Conservation (phyloP, 1,140 invertebrate genomes). For the Drosophila littoralis region DNA sequence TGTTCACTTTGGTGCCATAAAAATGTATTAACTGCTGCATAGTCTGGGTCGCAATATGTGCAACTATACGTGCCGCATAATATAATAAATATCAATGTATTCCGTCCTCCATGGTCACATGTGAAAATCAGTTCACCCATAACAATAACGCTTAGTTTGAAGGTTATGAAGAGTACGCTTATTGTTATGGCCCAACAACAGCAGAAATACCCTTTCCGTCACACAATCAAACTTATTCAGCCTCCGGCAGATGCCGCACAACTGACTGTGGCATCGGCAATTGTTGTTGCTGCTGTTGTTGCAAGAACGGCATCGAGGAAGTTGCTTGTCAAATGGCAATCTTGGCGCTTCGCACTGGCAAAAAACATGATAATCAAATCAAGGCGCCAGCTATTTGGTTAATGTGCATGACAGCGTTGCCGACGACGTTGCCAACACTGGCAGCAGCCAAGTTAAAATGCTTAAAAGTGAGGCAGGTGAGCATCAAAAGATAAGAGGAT, state of each 20-base stretch:
- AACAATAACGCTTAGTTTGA: constrained; percentile 1
- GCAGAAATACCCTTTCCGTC: constrained; percentile 20
- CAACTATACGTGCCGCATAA: not conserved
- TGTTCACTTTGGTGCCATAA: not conserved
- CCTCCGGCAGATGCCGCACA: constrained; percentile 13
- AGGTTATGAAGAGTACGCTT: constrained; percentile 6
- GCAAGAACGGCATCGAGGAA: constrained; percentile 50
- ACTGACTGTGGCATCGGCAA: constrained; percentile 23
- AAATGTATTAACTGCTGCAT: not conserved
- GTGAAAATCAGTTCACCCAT: not conserved
- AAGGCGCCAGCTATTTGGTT: constrained; percentile 82
- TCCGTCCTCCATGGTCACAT: not conserved
- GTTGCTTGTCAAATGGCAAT: constrained; percentile 77
- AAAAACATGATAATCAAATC: constrained; percentile 78
- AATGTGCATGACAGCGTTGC: constrained; percentile 75
- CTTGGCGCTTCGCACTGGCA: constrained; percentile 23
- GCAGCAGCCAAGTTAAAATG: constrained; percentile 26
- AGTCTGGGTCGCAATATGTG: not conserved
- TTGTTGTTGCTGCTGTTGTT: constrained; percentile 21
- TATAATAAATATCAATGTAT: not conserved
- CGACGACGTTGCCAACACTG: constrained; percentile 6
- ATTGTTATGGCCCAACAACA: constrained; percentile 3
- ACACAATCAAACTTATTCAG: constrained; percentile 31
- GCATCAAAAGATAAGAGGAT: constrained; percentile 62
- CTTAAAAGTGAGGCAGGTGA: constrained; percentile 57